Evolutionary conservation across 1,140 invertebrate species (phyloP).

Genomic region (Drosophila malerkotliana): DNA sequence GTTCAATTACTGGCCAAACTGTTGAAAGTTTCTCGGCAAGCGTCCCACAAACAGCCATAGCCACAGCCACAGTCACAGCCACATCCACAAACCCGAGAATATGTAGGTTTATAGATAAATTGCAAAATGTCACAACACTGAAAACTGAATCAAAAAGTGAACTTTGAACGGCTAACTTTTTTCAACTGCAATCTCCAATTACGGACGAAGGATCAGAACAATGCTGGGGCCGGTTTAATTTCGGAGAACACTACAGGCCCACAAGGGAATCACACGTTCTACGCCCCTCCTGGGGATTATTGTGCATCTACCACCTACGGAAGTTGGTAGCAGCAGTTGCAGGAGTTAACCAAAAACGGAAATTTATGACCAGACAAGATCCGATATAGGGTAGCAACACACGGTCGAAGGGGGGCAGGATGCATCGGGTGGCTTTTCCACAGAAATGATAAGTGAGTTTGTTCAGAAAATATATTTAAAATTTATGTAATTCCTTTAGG

Average conservation of each 20-base stretch:
- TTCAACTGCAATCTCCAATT: slow-evolving; percentile 71
- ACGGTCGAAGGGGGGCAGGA: not conserved
- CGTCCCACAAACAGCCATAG: slow-evolving; percentile 9
- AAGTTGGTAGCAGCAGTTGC: slow-evolving; percentile 29
- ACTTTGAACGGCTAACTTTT: slow-evolving; percentile 66
- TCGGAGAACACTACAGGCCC: slow-evolving; percentile 17
- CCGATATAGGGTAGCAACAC: slow-evolving; percentile 42
- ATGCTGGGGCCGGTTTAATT: slow-evolving; percentile 25
- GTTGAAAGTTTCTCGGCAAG: slow-evolving; percentile 38
- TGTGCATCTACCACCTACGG: slow-evolving; percentile 4
- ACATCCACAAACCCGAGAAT: slow-evolving; percentile 3
- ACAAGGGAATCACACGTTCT: slow-evolving; percentile 30
- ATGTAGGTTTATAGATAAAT: slow-evolving; percentile 32
- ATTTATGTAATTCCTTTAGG: no score
- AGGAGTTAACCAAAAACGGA: slow-evolving; percentile 62
- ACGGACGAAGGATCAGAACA: slow-evolving; percentile 42
- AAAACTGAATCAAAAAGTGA: slow-evolving; percentile 63
- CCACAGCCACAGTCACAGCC: not conserved
- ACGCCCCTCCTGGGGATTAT: slow-evolving; percentile 6
- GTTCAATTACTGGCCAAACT: slow-evolving; percentile 66
- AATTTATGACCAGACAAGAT: slow-evolving; percentile 63
- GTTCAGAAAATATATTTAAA: no score
- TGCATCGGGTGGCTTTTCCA: not conserved
- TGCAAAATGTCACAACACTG: slow-evolving; percentile 33
- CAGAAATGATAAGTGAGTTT: not conserved